Evolutionary conservation across 2,797 vertebrate genomes (phyloP).

Genomic region (Malacoctenus gilli): DNA sequence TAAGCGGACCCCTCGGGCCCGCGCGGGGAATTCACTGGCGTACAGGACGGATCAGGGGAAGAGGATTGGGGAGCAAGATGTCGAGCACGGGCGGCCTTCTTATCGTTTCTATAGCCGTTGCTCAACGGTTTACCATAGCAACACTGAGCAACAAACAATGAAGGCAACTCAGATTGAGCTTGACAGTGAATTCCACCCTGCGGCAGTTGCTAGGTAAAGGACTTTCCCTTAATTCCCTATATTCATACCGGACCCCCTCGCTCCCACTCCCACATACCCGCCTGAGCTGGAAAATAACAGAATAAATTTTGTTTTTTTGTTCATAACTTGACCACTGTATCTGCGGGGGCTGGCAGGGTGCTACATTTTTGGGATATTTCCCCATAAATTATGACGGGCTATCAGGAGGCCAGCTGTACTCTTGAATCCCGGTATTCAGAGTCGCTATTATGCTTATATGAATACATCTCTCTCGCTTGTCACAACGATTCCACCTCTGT

Average conservation of each 20-base stretch:
- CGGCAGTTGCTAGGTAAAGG: slow-evolving; percentile 77
- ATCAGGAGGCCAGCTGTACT: slow-evolving; percentile 74
- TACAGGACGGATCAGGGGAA: not conserved
- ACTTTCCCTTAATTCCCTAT: slow-evolving; percentile 69
- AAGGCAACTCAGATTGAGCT: slow-evolving; percentile 64
- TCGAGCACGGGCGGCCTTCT: slow-evolving; percentile 35
- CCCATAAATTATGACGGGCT: slow-evolving; percentile 74
- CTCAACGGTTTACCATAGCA: slow-evolving; percentile 54
- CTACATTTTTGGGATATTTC: slow-evolving; percentile 74
- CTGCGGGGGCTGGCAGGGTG: slow-evolving; percentile 57
- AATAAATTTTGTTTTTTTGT: slow-evolving; percentile 63
- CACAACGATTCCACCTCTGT: slow-evolving; percentile 67
- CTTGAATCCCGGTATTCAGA: slow-evolving; percentile 61
- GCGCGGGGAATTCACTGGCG: slow-evolving; percentile 1
- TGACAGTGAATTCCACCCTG: slow-evolving; percentile 69
- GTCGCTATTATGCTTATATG: slow-evolving; percentile 75
- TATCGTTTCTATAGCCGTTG: slow-evolving; percentile 37
- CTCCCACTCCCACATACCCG: slow-evolving; percentile 61
- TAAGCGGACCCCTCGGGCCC: slow-evolving; percentile 17
- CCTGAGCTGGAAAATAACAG: slow-evolving; percentile 54
- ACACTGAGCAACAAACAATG: slow-evolving; percentile 54
- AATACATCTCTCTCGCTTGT: slow-evolving; percentile 79
- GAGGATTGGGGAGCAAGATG: slow-evolving; percentile 16
- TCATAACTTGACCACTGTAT: slow-evolving; percentile 53
- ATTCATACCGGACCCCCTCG: slow-evolving; percentile 62